Conservation (phyloP, 2,888 invertebrate genomes). For the Epinotia bilunana region DNA sequence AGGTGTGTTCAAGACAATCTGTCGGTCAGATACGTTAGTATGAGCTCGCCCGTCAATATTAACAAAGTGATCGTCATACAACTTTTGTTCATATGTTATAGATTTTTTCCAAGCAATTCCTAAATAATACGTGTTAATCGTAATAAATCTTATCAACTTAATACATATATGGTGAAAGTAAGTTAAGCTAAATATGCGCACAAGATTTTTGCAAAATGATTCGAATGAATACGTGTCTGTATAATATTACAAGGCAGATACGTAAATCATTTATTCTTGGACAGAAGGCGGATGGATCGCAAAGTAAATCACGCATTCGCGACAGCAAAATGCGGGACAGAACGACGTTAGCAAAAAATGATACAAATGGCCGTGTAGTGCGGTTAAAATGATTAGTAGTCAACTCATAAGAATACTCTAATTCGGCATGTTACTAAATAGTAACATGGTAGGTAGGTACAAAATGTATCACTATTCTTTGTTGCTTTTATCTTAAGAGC, state of each 20-base stretch:
- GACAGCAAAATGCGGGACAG: constrained; percentile 6
- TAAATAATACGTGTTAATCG: too few species aligned
- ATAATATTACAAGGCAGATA: constrained; percentile 1
- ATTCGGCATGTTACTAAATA: too few species aligned
- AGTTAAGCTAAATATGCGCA: not conserved
- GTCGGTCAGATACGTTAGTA: too few species aligned
- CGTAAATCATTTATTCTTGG: constrained; percentile 17
- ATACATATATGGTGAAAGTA: not conserved
- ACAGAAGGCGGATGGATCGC: constrained; percentile 24
- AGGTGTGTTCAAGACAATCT: too few species aligned
- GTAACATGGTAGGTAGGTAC: too few species aligned
- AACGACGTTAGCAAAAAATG: constrained; percentile 19
- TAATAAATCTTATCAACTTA: not conserved
- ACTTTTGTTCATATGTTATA: too few species aligned
- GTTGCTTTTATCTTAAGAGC: too few species aligned
- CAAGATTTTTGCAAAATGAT: not conserved
- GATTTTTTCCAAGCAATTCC: too few species aligned
- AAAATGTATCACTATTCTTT: too few species aligned
- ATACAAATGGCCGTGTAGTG: constrained; percentile 1
- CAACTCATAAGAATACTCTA: not conserved
- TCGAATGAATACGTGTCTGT: not conserved
- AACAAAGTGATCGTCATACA: too few species aligned
- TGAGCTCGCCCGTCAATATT: too few species aligned
- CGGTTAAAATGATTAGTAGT: constrained; percentile 10
- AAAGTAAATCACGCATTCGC: constrained; percentile 27